Conservation (phyloP, 2,888 invertebrate species). For the Apotomis turbidana region DNA sequence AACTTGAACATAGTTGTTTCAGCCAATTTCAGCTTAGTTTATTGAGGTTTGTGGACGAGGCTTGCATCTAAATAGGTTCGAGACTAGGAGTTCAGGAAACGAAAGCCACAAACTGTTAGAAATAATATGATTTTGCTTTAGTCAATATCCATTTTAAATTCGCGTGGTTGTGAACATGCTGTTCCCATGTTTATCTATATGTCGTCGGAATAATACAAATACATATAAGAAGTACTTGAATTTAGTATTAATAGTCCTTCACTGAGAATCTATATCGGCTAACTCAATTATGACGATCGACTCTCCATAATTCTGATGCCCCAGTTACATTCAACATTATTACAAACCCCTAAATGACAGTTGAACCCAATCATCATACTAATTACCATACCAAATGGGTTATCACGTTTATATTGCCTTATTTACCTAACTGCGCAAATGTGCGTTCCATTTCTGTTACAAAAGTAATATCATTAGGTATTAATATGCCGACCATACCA, state of each 20-base stretch:
- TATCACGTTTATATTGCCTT: slow-evolving; percentile 14
- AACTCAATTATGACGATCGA: no score
- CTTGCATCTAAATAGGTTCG: slow-evolving; percentile 13
- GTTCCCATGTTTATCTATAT: no score
- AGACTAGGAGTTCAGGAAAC: not conserved
- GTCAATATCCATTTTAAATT: no score
- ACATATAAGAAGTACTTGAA: no score
- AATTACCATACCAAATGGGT: slow-evolving; percentile 27
- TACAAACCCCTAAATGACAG: slow-evolving; percentile 11
- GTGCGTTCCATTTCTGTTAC: slow-evolving; percentile 35
- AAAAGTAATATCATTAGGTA: slow-evolving; percentile 53
- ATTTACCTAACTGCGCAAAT: slow-evolving; percentile 11
- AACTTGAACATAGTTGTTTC: slow-evolving; percentile 9
- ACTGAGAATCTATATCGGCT: no score
- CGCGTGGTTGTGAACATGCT: no score
- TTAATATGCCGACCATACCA: slow-evolving; percentile 46
- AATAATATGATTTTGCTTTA: no score
- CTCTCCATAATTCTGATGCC: no score
- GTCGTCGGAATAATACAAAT: no score
- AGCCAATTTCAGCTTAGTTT: not conserved
- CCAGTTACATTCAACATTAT: not conserved
- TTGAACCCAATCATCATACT: slow-evolving; percentile 13
- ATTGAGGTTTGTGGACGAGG: slow-evolving; percentile 4
- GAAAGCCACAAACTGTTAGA: not conserved
- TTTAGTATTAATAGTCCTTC: no score